Evolutionary conservation across 1,140 invertebrate genomes (phyloP), one percentile per base, ranked within the genome.

Genomic region (Danaus melanippus): DNA sequence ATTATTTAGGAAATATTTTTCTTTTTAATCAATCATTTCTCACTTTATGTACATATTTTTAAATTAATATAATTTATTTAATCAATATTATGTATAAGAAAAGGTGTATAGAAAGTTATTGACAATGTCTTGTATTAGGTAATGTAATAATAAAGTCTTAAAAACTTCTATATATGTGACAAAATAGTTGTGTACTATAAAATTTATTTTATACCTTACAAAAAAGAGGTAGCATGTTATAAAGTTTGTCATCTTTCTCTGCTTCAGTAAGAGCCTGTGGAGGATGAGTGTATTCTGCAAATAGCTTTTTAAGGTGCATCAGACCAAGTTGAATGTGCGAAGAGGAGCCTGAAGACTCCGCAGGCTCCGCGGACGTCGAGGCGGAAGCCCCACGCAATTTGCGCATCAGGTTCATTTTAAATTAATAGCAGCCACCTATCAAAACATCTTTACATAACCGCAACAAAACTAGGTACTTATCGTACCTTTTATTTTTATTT

Each of bases 181-280:
- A 32, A 32, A 32, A 32, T 2, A 5, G 4, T 0, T 32, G 21
- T 32, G 0, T 15, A 46, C n/a, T 46, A 8, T 46, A 46, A 15
- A 17, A 51, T 15, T 55, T 49, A 53, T 53, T 48, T 73, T 64
- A 87, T 90, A 98, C 97, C 91, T 98, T 99, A 88, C 96, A 98
- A 88, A 99, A 99, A 9, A 99, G 88, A 44, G 98, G 98, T 68
- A 99, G 89, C 96, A 99, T 98, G 84, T 97, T 98, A 84, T 99
- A 99, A 0, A 99, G 89, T 86, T 98, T 97, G 73, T 95, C 94
- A 86, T 98, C 96, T 60, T 94, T 92, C 84, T 98, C 95, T 53
- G 91, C 88, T 56, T 96, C 95, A 40, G 90, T 91, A 1, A 96
- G 88, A 8, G 93, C 90, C 67, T 95, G 93, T 45, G 92, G 88